Evolutionary conservation across 2,888 invertebrate genomes (phyloP).

Genomic region (Frankliniella intonsa): DNA sequence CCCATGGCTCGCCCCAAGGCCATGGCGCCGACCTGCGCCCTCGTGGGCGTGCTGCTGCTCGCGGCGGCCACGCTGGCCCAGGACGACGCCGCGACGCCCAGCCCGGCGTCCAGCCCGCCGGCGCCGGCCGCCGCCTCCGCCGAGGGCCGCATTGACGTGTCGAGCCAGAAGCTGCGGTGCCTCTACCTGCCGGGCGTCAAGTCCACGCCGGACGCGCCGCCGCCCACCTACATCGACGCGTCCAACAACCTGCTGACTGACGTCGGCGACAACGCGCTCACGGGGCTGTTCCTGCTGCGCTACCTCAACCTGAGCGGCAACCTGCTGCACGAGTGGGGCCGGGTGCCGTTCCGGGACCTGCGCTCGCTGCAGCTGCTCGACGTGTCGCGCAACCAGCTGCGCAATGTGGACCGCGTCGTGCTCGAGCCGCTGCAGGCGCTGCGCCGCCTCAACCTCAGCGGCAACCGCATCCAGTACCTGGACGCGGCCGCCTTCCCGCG

Average conservation of each 20-base stretch:
- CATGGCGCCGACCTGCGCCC: not conserved
- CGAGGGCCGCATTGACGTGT: conserved; percentile 18
- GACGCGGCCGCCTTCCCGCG: conserved; percentile 46
- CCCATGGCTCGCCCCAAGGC: not conserved
- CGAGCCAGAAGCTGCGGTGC: conserved; percentile 18
- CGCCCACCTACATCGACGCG: conserved; percentile 21
- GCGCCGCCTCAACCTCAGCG: conserved; percentile 70
- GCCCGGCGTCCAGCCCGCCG: not conserved
- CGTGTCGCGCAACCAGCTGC: conserved; percentile 63
- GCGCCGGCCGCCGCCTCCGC: not conserved
- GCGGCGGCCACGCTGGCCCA: not conserved
- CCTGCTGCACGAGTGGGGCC: conserved; percentile 58
- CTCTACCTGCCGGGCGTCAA: conserved; percentile 21
- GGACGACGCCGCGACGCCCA: not conserved
- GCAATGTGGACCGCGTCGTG: conserved; percentile 59
- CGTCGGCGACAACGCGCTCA: conserved; percentile 55
- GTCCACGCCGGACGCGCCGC: not conserved
- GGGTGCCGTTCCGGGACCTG: conserved; percentile 60
- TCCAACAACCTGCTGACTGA: conserved; percentile 61
- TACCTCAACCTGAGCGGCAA: conserved; percentile 69
- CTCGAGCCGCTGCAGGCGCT: conserved; percentile 69
- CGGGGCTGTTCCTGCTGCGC: conserved; percentile 57
- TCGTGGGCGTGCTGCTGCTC: not conserved
- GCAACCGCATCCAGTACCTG: conserved; percentile 69
- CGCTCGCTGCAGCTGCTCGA: conserved; percentile 63